Conservation (phyloP, 2,113 vertebrate species). For the Monarcha castaneiventris region DNA sequence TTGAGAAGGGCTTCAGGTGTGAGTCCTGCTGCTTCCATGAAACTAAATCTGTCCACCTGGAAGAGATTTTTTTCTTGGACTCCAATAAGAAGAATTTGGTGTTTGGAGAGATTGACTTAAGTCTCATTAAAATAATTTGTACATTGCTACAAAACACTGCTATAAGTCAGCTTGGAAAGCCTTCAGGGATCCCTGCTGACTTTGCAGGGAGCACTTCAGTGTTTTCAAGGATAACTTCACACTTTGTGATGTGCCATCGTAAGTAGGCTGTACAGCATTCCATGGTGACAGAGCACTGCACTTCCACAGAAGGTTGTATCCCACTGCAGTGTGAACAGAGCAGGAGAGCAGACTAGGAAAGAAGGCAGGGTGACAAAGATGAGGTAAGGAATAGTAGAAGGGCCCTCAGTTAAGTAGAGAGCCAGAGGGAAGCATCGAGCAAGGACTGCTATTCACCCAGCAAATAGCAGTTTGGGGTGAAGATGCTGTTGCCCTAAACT, state of each 20-base stretch:
- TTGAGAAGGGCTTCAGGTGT: not conserved
- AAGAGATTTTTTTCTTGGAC: not conserved
- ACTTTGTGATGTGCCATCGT: fast-evolving
- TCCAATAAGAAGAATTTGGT: not conserved
- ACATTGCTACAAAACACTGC: fast-evolving
- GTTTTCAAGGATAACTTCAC: not conserved
- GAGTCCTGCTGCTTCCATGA: not conserved
- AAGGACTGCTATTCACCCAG: not conserved
- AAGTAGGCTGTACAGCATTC: not conserved
- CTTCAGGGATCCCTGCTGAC: not conserved
- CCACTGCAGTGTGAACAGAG: not conserved
- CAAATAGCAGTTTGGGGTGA: not conserved
- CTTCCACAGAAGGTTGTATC: not conserved
- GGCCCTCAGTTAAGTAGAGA: not conserved
- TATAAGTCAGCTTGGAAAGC: not conserved
- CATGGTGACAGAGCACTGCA: not conserved
- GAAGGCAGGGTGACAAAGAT: not conserved
- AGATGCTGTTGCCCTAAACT: not conserved
- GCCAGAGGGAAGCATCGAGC: not conserved
- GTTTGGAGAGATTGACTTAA: not conserved
- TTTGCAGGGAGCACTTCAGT: not conserved
- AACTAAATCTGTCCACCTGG: not conserved
- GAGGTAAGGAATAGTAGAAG: not conserved
- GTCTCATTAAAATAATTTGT: not conserved
- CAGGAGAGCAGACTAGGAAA: not conserved